Conservation (phyloP, 2,888 invertebrate genomes). For the Chloroclystis v-ata region DNA sequence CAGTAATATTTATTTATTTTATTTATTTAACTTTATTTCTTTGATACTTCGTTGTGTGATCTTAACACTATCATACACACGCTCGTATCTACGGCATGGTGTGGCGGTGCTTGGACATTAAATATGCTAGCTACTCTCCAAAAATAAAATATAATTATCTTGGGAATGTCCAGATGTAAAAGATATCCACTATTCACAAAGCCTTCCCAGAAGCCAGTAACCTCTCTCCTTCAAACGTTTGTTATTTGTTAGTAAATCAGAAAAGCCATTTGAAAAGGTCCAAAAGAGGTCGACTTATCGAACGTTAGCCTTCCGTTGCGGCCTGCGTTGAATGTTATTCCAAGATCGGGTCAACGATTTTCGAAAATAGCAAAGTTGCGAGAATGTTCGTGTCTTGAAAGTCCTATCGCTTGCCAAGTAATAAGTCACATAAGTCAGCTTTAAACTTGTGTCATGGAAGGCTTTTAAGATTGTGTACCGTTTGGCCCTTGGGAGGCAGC, state of each 20-base stretch:
- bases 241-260: background rate
- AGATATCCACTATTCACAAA: background rate
- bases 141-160: too few relatives aligned
- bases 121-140: too few relatives aligned
- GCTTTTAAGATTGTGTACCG: background rate
- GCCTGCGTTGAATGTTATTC: slow-evolving; percentile 9
- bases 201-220: slow-evolving; percentile 1
- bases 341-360: slow-evolving; percentile 14
- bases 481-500: too few relatives aligned
- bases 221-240: background rate
- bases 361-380: slow-evolving; percentile 6
- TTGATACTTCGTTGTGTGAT: too few relatives aligned
- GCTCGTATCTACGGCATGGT: too few relatives aligned
- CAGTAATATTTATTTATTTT: too few relatives aligned
- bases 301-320: slow-evolving; percentile 1
- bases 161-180: too few relatives aligned
- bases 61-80: too few relatives aligned
- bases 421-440: slow-evolving; percentile 19
- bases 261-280: background rate
- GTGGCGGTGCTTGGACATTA: too few relatives aligned
- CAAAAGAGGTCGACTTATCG: slow-evolving; percentile 6
- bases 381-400: slow-evolving; percentile 18
- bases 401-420: slow-evolving; percentile 25
- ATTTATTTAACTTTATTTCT: too few relatives aligned
- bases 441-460: background rate